Conservation (phyloP, 2,797 vertebrate species). For the Australoheros facetus region DNA sequence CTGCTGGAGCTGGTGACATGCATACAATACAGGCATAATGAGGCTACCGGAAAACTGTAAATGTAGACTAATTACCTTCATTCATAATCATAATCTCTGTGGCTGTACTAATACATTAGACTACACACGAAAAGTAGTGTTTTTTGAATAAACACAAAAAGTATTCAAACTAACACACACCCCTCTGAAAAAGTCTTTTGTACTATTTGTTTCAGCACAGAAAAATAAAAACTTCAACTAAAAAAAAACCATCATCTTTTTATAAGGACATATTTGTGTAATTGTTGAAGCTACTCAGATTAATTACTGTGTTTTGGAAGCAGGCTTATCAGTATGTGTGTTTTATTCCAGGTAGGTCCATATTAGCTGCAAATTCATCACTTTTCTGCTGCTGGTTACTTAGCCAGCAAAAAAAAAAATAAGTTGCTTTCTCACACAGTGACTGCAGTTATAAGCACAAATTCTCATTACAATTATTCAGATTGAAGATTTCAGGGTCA, state of each 20-base stretch:
- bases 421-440: background rate
- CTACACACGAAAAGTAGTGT: background rate
- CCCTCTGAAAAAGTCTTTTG: background rate
- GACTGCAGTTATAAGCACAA: background rate
- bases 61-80: conserved; percentile 1
- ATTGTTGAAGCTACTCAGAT: background rate
- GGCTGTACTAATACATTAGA: background rate
- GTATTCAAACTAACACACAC: background rate
- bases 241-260: background rate
- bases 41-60: background rate
- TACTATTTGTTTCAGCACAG: background rate
- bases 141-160: background rate
- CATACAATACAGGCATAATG: background rate
- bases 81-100: conserved; percentile 19
- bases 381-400: background rate
- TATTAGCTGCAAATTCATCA: background rate
- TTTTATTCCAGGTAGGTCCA: background rate
- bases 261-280: background rate
- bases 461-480: background rate
- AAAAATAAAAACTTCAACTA: background rate
- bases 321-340: background rate
- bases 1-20: conserved; percentile 12
- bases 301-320: background rate
- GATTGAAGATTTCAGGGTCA: background rate
- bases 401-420: background rate